phyloP scores from a whole-genome alignment of 2,797 vertebrate species.

The Lerista edwardsae region DNA sequence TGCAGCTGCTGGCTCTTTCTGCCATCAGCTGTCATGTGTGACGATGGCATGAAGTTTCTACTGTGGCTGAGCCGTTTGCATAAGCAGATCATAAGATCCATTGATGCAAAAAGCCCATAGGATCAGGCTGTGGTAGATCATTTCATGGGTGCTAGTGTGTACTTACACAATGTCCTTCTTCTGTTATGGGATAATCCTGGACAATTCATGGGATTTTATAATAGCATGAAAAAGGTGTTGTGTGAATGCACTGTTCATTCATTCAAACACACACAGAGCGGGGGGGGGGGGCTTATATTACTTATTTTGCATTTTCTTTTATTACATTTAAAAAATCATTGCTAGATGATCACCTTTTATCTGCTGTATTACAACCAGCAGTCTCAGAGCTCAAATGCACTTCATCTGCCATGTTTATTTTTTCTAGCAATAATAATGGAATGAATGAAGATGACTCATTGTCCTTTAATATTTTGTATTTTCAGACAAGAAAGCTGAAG shows the following conservation, averaged over 20 bases:
- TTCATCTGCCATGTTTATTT: neutral
- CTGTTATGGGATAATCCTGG: neutral
- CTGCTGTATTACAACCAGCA: neutral
- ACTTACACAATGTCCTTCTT: neutral
- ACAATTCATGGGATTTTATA: neutral
- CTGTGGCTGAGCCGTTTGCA: too few relatives aligned
- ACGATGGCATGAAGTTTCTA: too few relatives aligned
- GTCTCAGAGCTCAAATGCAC: neutral
- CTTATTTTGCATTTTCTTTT: neutral
- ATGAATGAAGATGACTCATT: neutral
- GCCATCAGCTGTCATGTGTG: too few relatives aligned
- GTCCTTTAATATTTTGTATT: neutral
- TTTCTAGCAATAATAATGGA: neutral
- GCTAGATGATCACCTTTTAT: neutral
- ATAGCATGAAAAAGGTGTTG: neutral
- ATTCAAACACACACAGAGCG: too few relatives aligned
- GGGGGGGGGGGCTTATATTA: neutral
- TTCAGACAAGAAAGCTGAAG: slow-evolving; percentile 53
- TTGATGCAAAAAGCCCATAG: too few relatives aligned
- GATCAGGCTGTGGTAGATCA: too few relatives aligned
- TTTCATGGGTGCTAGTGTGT: too few relatives aligned
- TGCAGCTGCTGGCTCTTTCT: too few relatives aligned
- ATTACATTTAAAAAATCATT: neutral
- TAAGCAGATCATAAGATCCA: too few relatives aligned
- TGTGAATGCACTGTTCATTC: neutral